Evolutionary conservation across 2,888 invertebrate species (phyloP).

Genomic region (Amorpha juglandis): DNA sequence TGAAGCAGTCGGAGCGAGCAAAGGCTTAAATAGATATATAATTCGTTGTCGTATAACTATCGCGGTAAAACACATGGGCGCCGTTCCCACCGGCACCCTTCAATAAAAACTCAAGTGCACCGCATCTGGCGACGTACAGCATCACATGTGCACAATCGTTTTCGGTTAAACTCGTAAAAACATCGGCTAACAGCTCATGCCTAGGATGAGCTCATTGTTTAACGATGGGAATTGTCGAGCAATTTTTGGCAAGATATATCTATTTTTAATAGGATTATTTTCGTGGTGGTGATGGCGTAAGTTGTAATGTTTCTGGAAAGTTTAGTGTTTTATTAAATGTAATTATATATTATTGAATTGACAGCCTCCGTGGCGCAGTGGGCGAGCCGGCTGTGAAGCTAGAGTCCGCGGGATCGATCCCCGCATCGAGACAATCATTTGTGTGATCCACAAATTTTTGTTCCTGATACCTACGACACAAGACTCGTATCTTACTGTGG

Average conservation of each 20-base stretch:
- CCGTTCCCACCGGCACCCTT: slow-evolving; percentile 61
- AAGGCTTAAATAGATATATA: not conserved
- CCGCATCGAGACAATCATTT: too few relatives aligned
- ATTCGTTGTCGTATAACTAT: slow-evolving; percentile 8
- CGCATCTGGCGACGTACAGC: slow-evolving; percentile 64
- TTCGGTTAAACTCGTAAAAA: slow-evolving; percentile 22
- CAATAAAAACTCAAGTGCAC: slow-evolving; percentile 65
- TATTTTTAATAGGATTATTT: not conserved
- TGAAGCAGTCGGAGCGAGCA: too few relatives aligned
- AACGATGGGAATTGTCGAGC: not conserved
- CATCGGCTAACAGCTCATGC: not conserved
- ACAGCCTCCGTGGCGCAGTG: too few relatives aligned
- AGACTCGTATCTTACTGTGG: too few relatives aligned
- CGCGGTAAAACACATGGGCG: slow-evolving; percentile 49
- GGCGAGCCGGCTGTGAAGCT: too few relatives aligned
- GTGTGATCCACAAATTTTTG: too few relatives aligned
- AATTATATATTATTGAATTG: too few relatives aligned
- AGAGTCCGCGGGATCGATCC: too few relatives aligned
- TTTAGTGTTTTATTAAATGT: too few relatives aligned
- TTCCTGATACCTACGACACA: too few relatives aligned
- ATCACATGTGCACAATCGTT: slow-evolving; percentile 54
- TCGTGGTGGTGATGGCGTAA: too few relatives aligned
- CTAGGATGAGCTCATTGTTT: slow-evolving; percentile 17
- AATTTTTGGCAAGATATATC: not conserved
- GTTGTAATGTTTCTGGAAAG: too few relatives aligned